A percentile compares a stretch with the other conserved stretches of the same genome.
Conservation (phyloP, 1,140 invertebrate genomes). For the Heliconius eleuchia region DNA sequence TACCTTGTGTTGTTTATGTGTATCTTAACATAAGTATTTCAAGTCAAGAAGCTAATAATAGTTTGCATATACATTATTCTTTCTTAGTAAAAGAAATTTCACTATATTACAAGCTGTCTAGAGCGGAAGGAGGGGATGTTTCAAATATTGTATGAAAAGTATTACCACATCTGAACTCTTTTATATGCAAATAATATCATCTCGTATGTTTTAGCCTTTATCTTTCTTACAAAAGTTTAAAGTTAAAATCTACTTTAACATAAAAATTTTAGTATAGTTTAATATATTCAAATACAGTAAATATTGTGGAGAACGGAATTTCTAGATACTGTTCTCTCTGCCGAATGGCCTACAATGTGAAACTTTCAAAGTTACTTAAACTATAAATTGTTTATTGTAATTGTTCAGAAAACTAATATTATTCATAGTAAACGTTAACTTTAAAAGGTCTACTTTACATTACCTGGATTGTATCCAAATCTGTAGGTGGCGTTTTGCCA, state of each 20-base stretch:
- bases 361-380: background rate
- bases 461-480: slow-evolving; percentile 54
- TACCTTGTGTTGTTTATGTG: no score
- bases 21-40: no score
- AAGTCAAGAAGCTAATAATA: slow-evolving; percentile 26
- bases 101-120: slow-evolving; percentile 48
- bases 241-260: slow-evolving; percentile 16
- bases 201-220: slow-evolving; percentile 32
- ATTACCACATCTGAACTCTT: slow-evolving; percentile 44
- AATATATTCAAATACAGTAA: background rate
- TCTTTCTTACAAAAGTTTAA: slow-evolving; percentile 33
- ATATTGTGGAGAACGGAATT: no score
- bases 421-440: slow-evolving; percentile 18
- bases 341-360: no score
- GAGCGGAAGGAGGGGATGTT: slow-evolving; percentile 40
- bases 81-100: slow-evolving; percentile 38
- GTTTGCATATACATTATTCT: slow-evolving; percentile 36
- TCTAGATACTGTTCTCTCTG: no score
- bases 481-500: slow-evolving; percentile 51
- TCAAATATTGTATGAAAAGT: slow-evolving; percentile 50
- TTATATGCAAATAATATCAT: slow-evolving; percentile 46
- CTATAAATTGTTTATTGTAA: background rate
- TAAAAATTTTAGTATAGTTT: background rate
- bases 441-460: slow-evolving; percentile 48
- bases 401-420: background rate